Conservation (phyloP, 2,888 invertebrate genomes). For the Zeuzera pyrina region DNA sequence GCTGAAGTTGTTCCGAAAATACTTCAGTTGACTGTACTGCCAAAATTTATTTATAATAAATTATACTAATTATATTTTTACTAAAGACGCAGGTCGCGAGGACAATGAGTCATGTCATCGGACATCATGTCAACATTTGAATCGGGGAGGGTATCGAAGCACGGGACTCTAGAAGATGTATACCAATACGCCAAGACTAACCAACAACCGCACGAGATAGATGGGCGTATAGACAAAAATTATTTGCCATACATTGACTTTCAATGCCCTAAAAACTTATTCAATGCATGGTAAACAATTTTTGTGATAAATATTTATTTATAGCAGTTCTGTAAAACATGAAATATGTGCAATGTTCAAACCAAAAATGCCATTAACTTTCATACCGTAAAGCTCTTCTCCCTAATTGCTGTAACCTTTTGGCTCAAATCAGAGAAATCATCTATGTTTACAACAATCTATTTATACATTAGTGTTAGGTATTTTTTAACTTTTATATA, state of each 20-base stretch:
- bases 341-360: conserved; percentile 69
- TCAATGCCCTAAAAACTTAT: conserved; percentile 47
- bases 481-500: conserved; percentile 71
- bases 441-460: conserved; percentile 53
- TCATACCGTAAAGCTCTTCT: conserved; percentile 53
- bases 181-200: conserved; percentile 26
- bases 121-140: conserved; percentile 37
- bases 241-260: conserved; percentile 55
- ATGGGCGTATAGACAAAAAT: conserved; percentile 41
- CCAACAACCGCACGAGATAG: conserved; percentile 26
- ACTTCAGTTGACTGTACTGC: conserved; percentile 21
- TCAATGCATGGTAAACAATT: conserved; percentile 52
- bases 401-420: conserved; percentile 45
- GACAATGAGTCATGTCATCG: conserved; percentile 25
- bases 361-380: conserved; percentile 70
- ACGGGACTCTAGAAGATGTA: conserved; percentile 6
- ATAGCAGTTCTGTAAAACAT: conserved; percentile 50
- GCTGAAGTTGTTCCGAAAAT: conserved; percentile 32
- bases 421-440: conserved; percentile 69
- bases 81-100: conserved; percentile 42
- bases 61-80: conserved; percentile 25
- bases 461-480: conserved; percentile 70
- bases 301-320: conserved; percentile 48
- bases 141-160: conserved; percentile 16
- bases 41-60: conserved; percentile 4